phyloP scores from a whole-genome alignment of 2,888 invertebrate species.

The Drosophila dives region DNA sequence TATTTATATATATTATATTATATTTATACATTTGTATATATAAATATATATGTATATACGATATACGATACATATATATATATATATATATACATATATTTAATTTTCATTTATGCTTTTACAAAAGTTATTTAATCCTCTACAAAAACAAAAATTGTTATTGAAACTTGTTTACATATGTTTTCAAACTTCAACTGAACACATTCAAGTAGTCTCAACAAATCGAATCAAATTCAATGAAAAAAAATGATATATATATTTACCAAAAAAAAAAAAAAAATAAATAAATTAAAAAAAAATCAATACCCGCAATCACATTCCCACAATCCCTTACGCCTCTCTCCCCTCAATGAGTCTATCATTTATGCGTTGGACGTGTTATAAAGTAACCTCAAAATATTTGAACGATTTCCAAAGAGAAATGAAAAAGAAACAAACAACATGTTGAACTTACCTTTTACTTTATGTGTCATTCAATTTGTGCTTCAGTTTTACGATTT shows the following conservation, averaged over 20 bases:
- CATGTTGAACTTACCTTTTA: slow-evolving; percentile 62
- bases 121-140: slow-evolving; percentile 63
- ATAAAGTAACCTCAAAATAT: slow-evolving; percentile 51
- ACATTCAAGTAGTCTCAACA: slow-evolving; percentile 79
- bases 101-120: slow-evolving; percentile 60
- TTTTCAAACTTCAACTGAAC: slow-evolving; percentile 77
- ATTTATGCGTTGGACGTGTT: slow-evolving; percentile 82
- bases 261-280: slow-evolving; percentile 35
- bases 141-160: slow-evolving; percentile 64
- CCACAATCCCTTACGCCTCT: slow-evolving; percentile 83
- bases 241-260: slow-evolving; percentile 46
- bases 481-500: slow-evolving; percentile 26
- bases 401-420: slow-evolving; percentile 41
- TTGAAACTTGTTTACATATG: slow-evolving; percentile 70
- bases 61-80: slow-evolving; percentile 31
- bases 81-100: slow-evolving; percentile 46
- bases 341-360: slow-evolving; percentile 85
- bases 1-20: slow-evolving; percentile 14
- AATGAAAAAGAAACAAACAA: slow-evolving; percentile 66
- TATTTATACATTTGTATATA: slow-evolving; percentile 3
- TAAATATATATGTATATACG: slow-evolving; percentile 48
- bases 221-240: slow-evolving; percentile 52
- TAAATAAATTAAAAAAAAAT: slow-evolving; percentile 54
- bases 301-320: slow-evolving; percentile 82
- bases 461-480: slow-evolving; percentile 42